Base-by-base conservation (phyloP, 2,888 invertebrate species). In the Dynastes hyllus region DNA sequence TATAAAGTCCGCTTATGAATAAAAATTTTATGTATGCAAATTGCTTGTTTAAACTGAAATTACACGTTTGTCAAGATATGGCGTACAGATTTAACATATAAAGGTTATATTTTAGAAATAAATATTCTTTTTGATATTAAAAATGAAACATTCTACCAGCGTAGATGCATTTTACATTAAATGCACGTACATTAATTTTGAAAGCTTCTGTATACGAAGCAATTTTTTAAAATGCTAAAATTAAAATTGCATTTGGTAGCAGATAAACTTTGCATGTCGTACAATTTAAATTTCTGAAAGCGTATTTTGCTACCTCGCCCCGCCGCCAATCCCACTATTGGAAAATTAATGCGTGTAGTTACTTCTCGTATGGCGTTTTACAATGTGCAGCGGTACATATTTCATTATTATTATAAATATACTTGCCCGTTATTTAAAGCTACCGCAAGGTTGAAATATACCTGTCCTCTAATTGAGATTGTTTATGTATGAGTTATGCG, bases 351-450 rank as follows among this genome's bases (percentile, higher is more conserved):
- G 45, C 45, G 45, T 45, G 9, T 8, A 45, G 45, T 45, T 45
- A 45, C 45, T 45, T 45, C 55, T 55, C 22, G 55, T 55, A 16
- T 22, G 55, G n/a, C 16, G 55, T 55, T 6, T 55, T 27, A 61
- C 61, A 61, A 61, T 61, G 29, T 45, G 69, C 66, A 40, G 27
- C 69, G 69, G 50, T 69, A 45, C 37, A 51, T 69, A 69, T 69
- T 69, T 69, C 69, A 51, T 69, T 69, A 69, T 69, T 69, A 69
- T 69, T 69, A 69, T 69, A 69, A 69, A 69, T 69, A 69, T 69
- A 45, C 69, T 22, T 51, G 27, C 32, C 69, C 69, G 69, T 69
- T 69, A 69, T 69, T 69, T 69, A 69, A 50, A 69, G 69, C 69
- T 69, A 69, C 69, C 69, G 51, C 69, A 69, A 69, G 69, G 50